A percentile compares a stretch with the other conserved stretches of the same genome.
phyloP scores from a whole-genome alignment of 2,113 vertebrate genomes.

The Lepisosteus osseus region DNA sequence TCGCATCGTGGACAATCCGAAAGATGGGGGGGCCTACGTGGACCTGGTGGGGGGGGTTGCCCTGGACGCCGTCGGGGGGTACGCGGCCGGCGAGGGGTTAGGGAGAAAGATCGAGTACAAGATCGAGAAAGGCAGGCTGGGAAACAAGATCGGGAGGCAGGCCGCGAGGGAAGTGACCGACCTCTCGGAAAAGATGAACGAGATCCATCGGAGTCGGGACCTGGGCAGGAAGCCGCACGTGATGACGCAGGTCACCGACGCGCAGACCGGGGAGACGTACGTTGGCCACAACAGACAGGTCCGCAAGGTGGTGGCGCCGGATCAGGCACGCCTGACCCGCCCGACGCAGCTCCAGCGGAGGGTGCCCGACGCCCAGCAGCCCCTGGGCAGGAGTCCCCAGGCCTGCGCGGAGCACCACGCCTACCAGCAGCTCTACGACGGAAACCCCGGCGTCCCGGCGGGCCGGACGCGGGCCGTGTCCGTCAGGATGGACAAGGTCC shows the following conservation, averaged over 20 bases:
- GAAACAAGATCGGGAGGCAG: neutral
- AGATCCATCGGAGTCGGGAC: neutral
- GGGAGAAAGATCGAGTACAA: conserved; percentile 2
- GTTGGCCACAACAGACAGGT: neutral
- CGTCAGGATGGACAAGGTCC: neutral
- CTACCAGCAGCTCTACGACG: neutral
- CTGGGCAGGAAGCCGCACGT: neutral
- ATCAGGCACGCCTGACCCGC: neutral
- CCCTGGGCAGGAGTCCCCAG: neutral
- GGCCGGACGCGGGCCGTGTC: neutral
- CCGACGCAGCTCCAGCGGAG: neutral
- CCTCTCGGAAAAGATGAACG: neutral
- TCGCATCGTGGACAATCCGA: neutral
- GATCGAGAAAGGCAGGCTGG: neutral
- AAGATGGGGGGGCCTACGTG: neutral
- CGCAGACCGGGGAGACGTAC: neutral
- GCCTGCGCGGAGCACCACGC: neutral
- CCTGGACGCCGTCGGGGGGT: neutral
- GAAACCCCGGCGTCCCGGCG: neutral
- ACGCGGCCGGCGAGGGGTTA: neutral
- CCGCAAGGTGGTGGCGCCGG: neutral
- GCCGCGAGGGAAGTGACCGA: neutral
- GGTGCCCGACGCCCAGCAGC: neutral
- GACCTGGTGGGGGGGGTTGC: neutral
- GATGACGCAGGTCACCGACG: neutral